Percentiles rank a stretch among this genome's conserved stretches.
Conservation (phyloP, 2,113 vertebrate species). For the Castor canadensis region DNA sequence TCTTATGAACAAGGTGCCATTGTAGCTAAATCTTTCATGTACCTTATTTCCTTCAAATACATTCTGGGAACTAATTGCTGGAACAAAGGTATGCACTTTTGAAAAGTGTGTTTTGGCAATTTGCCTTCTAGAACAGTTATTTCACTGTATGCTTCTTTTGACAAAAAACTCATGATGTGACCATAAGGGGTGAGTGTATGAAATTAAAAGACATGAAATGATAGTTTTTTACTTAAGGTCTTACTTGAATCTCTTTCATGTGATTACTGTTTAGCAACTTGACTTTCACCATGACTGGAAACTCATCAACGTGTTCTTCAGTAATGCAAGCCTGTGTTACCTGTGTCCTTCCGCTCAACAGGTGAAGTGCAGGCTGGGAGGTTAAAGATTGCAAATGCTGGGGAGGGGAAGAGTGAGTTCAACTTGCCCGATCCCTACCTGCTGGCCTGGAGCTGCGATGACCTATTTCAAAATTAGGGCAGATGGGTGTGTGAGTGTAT, state of each 20-base stretch:
- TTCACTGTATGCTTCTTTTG: background rate
- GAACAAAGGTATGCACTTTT: background rate
- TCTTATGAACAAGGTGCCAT: background rate
- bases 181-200: background rate
- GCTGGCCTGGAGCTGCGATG: background rate
- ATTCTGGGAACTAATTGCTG: background rate
- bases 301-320: constrained; percentile 93
- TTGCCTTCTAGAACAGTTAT: background rate
- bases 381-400: background rate
- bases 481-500: background rate
- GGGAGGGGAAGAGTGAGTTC: too few species aligned
- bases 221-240: background rate
- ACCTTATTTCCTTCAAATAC: background rate
- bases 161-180: background rate
- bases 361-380: constrained; percentile 65
- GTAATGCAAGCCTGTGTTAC: constrained; percentile 86
- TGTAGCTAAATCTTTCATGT: background rate
- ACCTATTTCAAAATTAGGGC: background rate
- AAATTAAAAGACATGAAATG: background rate
- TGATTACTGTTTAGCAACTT: constrained; percentile 80
- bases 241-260: background rate
- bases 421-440: background rate
- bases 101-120: background rate
- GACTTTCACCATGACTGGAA: constrained; percentile 95
- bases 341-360: constrained; percentile 78